Evolutionary conservation across 2,888 invertebrate species (phyloP).

Genomic region (Abrostola triplasia): DNA sequence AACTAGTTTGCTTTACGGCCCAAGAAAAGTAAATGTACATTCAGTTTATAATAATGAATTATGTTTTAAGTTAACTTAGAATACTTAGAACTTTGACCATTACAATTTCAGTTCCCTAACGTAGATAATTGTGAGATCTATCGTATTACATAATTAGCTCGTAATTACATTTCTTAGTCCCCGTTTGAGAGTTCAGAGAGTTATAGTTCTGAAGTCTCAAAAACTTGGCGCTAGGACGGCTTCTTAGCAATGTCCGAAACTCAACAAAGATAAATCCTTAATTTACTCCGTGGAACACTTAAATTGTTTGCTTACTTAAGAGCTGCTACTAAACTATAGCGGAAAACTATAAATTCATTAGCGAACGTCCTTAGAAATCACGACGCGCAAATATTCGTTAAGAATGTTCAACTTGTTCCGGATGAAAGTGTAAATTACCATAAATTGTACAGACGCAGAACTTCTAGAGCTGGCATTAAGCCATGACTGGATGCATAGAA

Average conservation of each 20-base stretch:
- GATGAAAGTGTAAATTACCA: constrained; percentile 9
- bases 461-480: neutral
- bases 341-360: constrained; percentile 10
- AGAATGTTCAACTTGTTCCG: constrained; percentile 13
- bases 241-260: neutral
- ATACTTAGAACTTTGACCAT: constrained; percentile 11
- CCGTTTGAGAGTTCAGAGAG: neutral
- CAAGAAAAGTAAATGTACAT: too few relatives aligned
- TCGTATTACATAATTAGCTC: constrained; percentile 11
- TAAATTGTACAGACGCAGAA: constrained; percentile 20
- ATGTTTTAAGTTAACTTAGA: neutral
- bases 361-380: constrained; percentile 3
- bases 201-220: constrained; percentile 1
- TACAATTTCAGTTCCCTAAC: neutral
- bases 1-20: too few relatives aligned
- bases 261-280: constrained; percentile 11
- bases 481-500: constrained; percentile 7
- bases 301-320: constrained; percentile 2
- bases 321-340: neutral
- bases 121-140: constrained; percentile 11
- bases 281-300: constrained; percentile 1
- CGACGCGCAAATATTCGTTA: constrained; percentile 3
- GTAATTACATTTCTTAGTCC: constrained; percentile 16
- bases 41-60: neutral
- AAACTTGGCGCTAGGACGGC: neutral